Evolutionary conservation across 2,797 vertebrate genomes (phyloP).

Genomic region (Bradypus variegatus): DNA sequence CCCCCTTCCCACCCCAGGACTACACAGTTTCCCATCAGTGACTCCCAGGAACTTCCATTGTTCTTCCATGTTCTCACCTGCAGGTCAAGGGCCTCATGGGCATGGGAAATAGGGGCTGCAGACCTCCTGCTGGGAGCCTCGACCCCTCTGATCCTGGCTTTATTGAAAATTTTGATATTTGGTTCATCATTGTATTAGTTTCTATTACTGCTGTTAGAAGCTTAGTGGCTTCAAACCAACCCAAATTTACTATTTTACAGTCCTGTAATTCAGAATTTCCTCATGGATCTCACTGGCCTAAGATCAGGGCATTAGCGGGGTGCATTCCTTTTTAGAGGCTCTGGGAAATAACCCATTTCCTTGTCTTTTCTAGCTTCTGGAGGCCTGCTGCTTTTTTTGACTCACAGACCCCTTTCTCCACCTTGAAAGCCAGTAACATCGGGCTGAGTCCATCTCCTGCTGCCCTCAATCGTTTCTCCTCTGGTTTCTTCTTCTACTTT

Average conservation of each 20-base stretch:
- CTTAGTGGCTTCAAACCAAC: background rate
- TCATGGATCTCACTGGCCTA: background rate
- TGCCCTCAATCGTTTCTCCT: background rate
- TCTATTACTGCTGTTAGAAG: background rate
- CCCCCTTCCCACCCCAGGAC: too few species aligned
- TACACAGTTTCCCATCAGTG: background rate
- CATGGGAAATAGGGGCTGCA: background rate
- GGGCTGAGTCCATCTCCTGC: background rate
- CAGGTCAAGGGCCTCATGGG: background rate
- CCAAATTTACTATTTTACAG: slow-evolving; percentile 1
- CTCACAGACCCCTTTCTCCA: background rate
- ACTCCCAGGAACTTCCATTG: background rate
- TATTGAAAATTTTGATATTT: background rate
- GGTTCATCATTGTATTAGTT: background rate
- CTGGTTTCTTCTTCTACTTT: background rate
- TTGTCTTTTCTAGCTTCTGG: background rate
- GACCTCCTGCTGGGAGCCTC: background rate
- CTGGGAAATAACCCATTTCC: background rate
- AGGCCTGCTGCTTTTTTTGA: background rate
- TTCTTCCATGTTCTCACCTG: too few species aligned
- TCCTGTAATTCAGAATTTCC: background rate
- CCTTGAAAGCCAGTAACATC: background rate
- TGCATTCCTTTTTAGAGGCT: background rate
- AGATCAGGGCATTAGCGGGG: background rate
- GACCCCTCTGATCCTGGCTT: background rate